A percentile compares a stretch with the other conserved stretches of the same genome.
These are phyloP conservation scores for Nomia melanderi DNA, from an alignment of 1,140 invertebrate genomes.

Conservation along the genomic window DNA sequence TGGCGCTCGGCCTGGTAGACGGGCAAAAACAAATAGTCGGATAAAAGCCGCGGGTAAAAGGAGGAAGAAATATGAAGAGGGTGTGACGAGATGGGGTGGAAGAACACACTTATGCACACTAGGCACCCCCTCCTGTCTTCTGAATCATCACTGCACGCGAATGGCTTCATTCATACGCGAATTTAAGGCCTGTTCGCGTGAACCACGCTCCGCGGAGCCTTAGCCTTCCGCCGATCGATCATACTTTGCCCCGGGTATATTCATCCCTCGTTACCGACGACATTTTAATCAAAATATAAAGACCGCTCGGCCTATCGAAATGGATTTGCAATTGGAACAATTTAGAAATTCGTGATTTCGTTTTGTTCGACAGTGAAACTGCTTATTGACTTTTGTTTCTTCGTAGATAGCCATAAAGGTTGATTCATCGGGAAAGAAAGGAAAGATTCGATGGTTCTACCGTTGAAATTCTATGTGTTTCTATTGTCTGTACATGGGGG, in stretches of 20 bases:
- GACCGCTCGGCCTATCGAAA: background rate
- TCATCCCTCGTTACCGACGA: background rate
- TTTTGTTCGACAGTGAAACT: too few relatives aligned
- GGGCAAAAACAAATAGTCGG: slow-evolving; percentile 23
- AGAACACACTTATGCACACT: slow-evolving; percentile 15
- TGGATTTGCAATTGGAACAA: background rate
- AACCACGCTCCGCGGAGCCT: background rate
- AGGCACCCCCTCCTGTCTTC: background rate
- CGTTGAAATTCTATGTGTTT: too few relatives aligned
- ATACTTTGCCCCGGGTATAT: background rate
- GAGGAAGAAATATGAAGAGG: slow-evolving; percentile 24
- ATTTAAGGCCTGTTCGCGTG: slow-evolving; percentile 41
- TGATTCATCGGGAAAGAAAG: too few relatives aligned
- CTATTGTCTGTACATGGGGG: too few relatives aligned
- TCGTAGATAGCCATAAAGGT: too few relatives aligned
- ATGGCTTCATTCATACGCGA: slow-evolving; percentile 52
- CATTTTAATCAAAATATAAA: background rate
- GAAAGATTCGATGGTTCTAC: too few relatives aligned
- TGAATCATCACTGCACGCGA: slow-evolving; percentile 51
- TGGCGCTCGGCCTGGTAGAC: background rate
- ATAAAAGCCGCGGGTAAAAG: slow-evolving; percentile 9
- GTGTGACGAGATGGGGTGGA: slow-evolving; percentile 22
- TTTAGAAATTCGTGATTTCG: too few relatives aligned
- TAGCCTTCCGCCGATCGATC: slow-evolving; percentile 1
- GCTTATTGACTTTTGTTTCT: too few relatives aligned